These are phyloP conservation scores for Therioaphis trifolii DNA, from an alignment of 2,888 invertebrate genomes.

Conservation along the genomic window DNA sequence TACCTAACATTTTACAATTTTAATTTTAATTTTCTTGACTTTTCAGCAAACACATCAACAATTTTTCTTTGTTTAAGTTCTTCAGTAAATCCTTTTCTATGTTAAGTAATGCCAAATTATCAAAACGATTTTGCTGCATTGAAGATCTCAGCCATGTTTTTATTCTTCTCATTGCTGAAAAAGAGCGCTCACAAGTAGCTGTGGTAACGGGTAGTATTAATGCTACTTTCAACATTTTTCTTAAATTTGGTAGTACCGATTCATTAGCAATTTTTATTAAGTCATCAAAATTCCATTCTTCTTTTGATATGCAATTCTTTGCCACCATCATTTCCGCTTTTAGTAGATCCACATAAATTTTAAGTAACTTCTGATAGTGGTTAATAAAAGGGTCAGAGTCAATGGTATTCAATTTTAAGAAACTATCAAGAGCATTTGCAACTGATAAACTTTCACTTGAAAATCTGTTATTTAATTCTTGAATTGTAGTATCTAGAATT, in stretches of 20 bases:
- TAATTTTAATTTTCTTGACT: not conserved
- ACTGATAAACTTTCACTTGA: constrained; percentile 25
- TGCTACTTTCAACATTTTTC: constrained; percentile 42
- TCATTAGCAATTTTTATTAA: constrained; percentile 17
- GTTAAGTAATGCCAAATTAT: constrained; percentile 14
- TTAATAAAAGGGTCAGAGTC: constrained; percentile 33
- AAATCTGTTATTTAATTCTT: constrained; percentile 14
- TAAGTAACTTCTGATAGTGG: constrained; percentile 16
- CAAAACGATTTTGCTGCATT: constrained; percentile 48
- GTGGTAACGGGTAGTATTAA: constrained; percentile 31
- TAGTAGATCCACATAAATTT: constrained; percentile 1
- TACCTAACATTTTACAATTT: not conserved
- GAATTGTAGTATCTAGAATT: constrained; percentile 18
- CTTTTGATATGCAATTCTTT: constrained; percentile 41
- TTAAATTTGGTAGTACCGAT: constrained; percentile 37
- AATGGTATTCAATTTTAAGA: constrained; percentile 24
- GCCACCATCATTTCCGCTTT: constrained; percentile 43
- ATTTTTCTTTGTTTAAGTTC: constrained; percentile 8
- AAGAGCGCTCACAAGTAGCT: constrained; percentile 32
- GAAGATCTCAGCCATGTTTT: constrained; percentile 16
- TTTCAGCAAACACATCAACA: constrained; percentile 12
- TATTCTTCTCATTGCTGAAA: constrained; percentile 31
- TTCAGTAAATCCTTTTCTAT: constrained; percentile 17
- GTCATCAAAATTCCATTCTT: constrained; percentile 30
- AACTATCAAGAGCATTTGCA: constrained; percentile 3